Evolutionary conservation across 2,113 vertebrate genomes (phyloP), one percentile per base, ranked within the genome.

Genomic region (Carassius auratus): DNA sequence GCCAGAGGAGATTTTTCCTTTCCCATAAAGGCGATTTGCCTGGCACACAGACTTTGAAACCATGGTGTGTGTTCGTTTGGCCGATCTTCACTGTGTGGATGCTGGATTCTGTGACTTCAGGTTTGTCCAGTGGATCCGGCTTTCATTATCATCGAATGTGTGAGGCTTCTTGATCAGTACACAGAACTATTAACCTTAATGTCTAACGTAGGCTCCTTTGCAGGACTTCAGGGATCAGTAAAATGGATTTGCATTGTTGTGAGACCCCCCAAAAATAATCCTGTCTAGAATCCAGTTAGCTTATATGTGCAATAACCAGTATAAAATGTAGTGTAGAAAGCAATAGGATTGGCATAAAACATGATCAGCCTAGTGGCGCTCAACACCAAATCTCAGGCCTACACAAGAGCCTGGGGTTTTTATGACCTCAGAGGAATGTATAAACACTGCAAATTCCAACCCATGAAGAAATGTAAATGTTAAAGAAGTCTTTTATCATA

Each of bases 1-100:
- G 50, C 71, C 38, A 86, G 21, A 68, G 23, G n/a, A 73, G 62
- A 59, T 57, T 81, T 52, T 26, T 71, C 48, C 64, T 55, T 73
- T 42, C 68, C 50, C 21, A 59, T 83, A 73, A 83, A 73, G 81
- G 1, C 48, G 3, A 71, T 50, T 73, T 74, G 81, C 68, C 33
- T 59, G 81, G 68, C 21, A 38, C 21, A 74, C 3, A 23, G 50
- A 4, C 81, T 83, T 14, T 59, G 26, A 57, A 73, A 23, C 30
- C 33, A 23, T 59, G 66, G 73, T 74, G 50, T 59, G 26, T 19
- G 50, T 59, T 83, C 1, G 8, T 69, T 69, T 81, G 42, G 81
- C 30, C 3, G 19, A 57, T 50, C 68, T 73, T 23, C 19, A 59
- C 23, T 14, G 68, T 71, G 42, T 69, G 45, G 80, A 82, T 33